A percentile compares a stretch with the other conserved stretches of the same genome.
Conservation (phyloP, 2,888 invertebrate genomes). For the Tipula vernalis region DNA sequence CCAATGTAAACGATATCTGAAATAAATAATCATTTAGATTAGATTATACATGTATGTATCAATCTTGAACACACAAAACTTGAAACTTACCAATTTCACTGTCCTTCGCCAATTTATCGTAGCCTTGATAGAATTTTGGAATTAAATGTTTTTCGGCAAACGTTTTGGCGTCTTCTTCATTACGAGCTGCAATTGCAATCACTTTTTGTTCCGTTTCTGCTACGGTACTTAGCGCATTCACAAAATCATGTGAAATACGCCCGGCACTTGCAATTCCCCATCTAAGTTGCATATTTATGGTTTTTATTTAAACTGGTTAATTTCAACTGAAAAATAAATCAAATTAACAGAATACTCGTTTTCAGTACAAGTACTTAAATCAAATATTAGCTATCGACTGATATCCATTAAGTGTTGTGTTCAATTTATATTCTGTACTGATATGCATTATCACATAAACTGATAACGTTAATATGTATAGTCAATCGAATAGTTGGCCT, state of each 20-base stretch:
- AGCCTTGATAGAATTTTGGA: constrained; percentile 54
- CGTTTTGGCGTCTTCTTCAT: constrained; percentile 48
- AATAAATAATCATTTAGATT: neutral
- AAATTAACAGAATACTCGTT: neutral
- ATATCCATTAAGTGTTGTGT: neutral
- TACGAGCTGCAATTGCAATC: constrained; percentile 63
- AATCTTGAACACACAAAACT: too few species aligned
- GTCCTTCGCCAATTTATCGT: constrained; percentile 58
- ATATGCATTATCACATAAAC: neutral
- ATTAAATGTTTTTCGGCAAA: constrained; percentile 61
- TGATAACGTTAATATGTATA: neutral
- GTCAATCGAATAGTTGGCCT: neutral
- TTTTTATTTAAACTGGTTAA: neutral
- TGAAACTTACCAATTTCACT: constrained; percentile 40
- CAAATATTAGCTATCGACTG: neutral
- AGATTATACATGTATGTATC: too few species aligned
- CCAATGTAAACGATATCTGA: constrained; percentile 81
- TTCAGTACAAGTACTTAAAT: neutral
- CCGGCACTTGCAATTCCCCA: constrained; percentile 80
- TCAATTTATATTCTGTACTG: neutral
- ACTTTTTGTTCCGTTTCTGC: constrained; percentile 50
- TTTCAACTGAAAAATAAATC: neutral
- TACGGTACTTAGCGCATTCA: constrained; percentile 48
- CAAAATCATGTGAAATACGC: constrained; percentile 71
- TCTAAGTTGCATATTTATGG: constrained; percentile 11